Evolutionary conservation across 2,113 vertebrate genomes (phyloP), one percentile per base, ranked within the genome.

Genomic region (Alces alces): DNA sequence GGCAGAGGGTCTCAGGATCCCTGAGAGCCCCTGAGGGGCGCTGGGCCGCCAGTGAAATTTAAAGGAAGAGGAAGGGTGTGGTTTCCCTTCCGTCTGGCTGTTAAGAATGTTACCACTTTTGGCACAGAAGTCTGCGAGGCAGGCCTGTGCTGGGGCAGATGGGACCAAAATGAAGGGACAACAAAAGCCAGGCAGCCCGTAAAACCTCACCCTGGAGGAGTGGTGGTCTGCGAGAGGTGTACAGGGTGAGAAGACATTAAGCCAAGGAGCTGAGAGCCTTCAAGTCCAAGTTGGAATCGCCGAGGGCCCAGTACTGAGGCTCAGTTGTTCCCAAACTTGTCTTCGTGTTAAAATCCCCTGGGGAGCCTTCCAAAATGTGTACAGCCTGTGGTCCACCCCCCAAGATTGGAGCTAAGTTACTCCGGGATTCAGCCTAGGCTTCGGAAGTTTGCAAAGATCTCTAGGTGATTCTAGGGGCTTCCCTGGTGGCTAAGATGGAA

Each of bases 21-120:
- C 4, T 45, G 23, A 43, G 93, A 85, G 17, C 17, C 78, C 60
- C 16, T 1, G 45, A 61, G 43, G 33, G 28, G 30, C 15, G 39
- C 7, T 55, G 92, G 33, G 60, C 66, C 43, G 43, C 43, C 82
- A 39, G 64, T 7, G 15, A 52, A 54, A 58, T 80, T 91, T 83
- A 55, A 27, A 84, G 90, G 86, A 78, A 96, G 70, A 85, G 93
- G 92, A 91, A 97, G 84, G 86, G 93, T 78, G 52, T 89, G 47
- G 83, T 36, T 97, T 96, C 96, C 80, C 79, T 45, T 73, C 43
- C 3, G 21, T 85, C 70, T 50, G 5, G 28, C 66, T 50, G 39
- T 76, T 89, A 79, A 73, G 80, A 95, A 66, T 70, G 23, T 83
- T 54, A 52, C 43, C 52, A 33, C 50, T 0, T 66, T 82, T 78